Evolutionary conservation across 1,140 invertebrate genomes (phyloP).

Genomic region (Drosophila melanica): DNA sequence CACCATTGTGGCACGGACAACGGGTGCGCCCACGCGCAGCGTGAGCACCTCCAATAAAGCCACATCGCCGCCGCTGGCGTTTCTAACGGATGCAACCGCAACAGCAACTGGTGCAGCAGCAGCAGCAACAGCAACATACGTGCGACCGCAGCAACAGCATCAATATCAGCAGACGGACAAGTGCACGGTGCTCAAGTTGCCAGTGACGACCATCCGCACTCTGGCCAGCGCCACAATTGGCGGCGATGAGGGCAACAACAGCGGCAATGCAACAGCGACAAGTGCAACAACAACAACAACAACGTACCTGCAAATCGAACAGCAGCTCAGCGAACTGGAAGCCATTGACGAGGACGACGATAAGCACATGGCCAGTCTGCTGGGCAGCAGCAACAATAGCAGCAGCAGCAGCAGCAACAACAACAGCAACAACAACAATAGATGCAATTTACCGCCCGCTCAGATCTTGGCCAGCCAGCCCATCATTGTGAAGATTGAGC

Average conservation of each 20-base stretch:
- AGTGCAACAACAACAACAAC: constrained; percentile 41
- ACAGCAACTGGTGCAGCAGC: constrained; percentile 3
- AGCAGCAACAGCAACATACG: constrained; percentile 17
- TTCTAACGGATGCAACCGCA: constrained; percentile 47
- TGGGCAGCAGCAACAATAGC: constrained; percentile 34
- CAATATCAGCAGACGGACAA: constrained; percentile 82
- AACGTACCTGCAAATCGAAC: constrained; percentile 74
- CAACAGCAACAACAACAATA: constrained; percentile 10
- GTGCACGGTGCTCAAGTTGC: constrained; percentile 75
- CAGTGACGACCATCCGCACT: constrained; percentile 46
- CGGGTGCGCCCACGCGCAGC: constrained; percentile 20
- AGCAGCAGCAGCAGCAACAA: constrained; percentile 10
- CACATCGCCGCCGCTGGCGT: constrained; percentile 73
- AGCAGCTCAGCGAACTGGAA: constrained; percentile 70
- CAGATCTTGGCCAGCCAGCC: constrained; percentile 69
- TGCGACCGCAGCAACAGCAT: constrained; percentile 74
- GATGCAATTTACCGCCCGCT: constrained; percentile 39
- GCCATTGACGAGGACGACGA: constrained; percentile 70
- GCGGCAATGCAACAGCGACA: constrained; percentile 18
- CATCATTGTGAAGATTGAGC: constrained; percentile 81
- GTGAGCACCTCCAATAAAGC: constrained; percentile 77
- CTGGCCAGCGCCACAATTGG: constrained; percentile 23
- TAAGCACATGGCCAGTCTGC: constrained; percentile 67
- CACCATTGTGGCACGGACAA: constrained; percentile 60
- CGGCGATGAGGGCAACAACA: constrained; percentile 10